A percentile compares a stretch with the other conserved stretches of the same genome.
Conservation (phyloP, 2,113 vertebrate species). For the Cyprinus carpio region DNA sequence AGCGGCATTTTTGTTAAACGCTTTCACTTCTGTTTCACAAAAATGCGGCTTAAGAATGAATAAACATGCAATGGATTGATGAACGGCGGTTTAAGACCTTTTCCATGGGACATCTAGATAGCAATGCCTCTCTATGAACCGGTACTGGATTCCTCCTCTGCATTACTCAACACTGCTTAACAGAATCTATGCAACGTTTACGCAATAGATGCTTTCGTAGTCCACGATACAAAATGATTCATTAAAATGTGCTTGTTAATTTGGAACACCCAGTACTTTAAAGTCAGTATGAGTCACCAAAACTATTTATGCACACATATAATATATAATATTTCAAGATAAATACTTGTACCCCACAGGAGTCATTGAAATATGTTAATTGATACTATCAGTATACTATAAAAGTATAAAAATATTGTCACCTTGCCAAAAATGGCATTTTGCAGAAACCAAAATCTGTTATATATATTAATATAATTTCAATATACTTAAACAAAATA, state of each 20-base stretch:
- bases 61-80: background rate
- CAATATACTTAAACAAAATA: no score
- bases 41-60: background rate
- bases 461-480: background rate
- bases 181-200: conserved; percentile 17
- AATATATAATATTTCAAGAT: background rate
- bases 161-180: conserved; percentile 11
- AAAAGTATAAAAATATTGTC: background rate
- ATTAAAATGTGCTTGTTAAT: background rate
- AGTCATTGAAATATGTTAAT: background rate
- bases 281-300: background rate
- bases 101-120: background rate
- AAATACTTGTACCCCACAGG: background rate
- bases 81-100: background rate
- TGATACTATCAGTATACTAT: background rate
- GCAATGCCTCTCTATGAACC: background rate
- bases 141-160: background rate
- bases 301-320: background rate
- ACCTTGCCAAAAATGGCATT: background rate
- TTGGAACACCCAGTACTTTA: background rate
- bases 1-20: background rate
- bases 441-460: background rate
- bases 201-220: background rate
- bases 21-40: conserved; percentile 4
- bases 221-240: background rate